Conservation (phyloP, 92 coral and sea anemone genomes). For the Zoanthus solanderi region DNA sequence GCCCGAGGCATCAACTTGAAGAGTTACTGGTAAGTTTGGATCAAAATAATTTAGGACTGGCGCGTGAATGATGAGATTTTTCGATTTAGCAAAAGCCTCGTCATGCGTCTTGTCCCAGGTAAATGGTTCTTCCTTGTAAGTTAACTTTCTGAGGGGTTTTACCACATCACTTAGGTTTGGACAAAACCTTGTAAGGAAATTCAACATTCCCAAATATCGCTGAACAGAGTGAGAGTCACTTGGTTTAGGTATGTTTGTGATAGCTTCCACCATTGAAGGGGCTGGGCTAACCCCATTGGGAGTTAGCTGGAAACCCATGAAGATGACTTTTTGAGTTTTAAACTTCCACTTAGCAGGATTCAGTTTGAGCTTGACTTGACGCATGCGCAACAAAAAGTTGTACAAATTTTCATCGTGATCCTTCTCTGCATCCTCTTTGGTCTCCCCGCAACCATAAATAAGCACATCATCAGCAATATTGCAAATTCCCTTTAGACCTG, state of each 20-base stretch:
- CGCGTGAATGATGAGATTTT: constrained; percentile 43
- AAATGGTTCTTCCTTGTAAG: constrained; percentile 48
- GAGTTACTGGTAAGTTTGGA: constrained; percentile 53
- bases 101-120: constrained; percentile 41
- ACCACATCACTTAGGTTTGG: constrained; percentile 43
- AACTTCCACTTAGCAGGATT: constrained; percentile 44
- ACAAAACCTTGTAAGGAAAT: constrained; percentile 42
- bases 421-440: constrained; percentile 34
- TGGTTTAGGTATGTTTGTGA: constrained; percentile 49
- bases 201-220: constrained; percentile 52
- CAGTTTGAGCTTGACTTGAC: constrained; percentile 30
- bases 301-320: constrained; percentile 53
- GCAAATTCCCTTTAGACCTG: constrained; percentile 39
- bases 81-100: constrained; percentile 48
- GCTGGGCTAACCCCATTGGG: constrained; percentile 54
- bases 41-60: constrained; percentile 40
- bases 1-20: constrained; percentile 50
- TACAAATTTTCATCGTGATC: constrained; percentile 47
- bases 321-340: constrained; percentile 40
- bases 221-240: constrained; percentile 41
- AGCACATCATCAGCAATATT: constrained; percentile 43
- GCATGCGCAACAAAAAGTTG: constrained; percentile 40
- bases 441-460: constrained; percentile 37
- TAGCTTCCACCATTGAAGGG: constrained; percentile 49
- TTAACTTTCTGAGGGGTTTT: constrained; percentile 32